A percentile compares a stretch with the other conserved stretches of the same genome.
phyloP scores from a whole-genome alignment of 1,140 invertebrate species.

The Papilio glaucus region DNA sequence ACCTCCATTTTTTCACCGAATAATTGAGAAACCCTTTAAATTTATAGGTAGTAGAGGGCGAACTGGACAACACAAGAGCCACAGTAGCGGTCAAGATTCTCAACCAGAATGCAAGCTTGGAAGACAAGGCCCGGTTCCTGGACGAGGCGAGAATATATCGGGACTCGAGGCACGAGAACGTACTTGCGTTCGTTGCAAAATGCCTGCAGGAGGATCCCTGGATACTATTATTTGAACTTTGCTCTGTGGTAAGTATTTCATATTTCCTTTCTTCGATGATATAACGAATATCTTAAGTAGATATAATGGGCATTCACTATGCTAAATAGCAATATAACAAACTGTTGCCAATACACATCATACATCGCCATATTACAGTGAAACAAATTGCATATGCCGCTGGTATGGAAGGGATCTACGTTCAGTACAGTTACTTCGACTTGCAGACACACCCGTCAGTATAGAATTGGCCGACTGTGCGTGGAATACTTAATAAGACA shows the following conservation, averaged over 20 bases:
- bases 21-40: not conserved
- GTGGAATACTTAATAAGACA: constrained; percentile 7
- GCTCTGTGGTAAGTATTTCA: constrained; percentile 68
- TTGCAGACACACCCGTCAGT: not conserved
- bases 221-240: constrained; percentile 86
- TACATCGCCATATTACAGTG: not conserved
- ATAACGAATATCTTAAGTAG: no score
- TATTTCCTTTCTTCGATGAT: not conserved
- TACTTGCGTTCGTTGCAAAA: constrained; percentile 82
- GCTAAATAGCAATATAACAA: no score
- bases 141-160: constrained; percentile 86
- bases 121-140: constrained; percentile 87
- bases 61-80: constrained; percentile 71
- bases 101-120: constrained; percentile 86
- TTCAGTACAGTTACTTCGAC: not conserved
- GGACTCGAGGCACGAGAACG: constrained; percentile 84
- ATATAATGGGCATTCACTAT: no score
- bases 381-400: not conserved
- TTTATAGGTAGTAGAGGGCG: constrained; percentile 87
- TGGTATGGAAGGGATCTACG: not conserved
- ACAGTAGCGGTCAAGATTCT: constrained; percentile 87
- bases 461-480: not conserved
- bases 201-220: constrained; percentile 85
- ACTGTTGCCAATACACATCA: no score
- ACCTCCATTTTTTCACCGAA: not conserved